Evolutionary conservation across 35 echinoderm and acorn worm species (phyloP).

Genomic region (Eucidaris tribuloides): DNA sequence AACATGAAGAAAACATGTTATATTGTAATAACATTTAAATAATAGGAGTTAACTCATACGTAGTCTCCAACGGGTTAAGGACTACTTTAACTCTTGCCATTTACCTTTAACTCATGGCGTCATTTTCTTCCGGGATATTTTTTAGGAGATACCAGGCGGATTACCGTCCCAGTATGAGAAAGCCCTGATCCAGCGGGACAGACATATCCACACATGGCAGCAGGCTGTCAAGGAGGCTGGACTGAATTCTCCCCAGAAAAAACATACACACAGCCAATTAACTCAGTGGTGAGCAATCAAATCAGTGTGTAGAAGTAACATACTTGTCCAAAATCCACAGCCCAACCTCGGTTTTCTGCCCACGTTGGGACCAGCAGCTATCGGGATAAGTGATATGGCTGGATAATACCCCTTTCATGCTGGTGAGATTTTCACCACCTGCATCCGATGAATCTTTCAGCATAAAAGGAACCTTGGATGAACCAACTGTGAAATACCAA

Average conservation of each 20-base stretch:
- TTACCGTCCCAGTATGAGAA: slow-evolving; percentile 68
- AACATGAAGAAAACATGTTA: too few species aligned
- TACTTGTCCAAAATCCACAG: too few species aligned
- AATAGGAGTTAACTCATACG: neutral
- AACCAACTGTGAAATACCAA: too few species aligned
- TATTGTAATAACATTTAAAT: neutral
- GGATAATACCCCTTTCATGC: too few species aligned
- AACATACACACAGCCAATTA: slow-evolving; percentile 81
- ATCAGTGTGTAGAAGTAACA: too few species aligned
- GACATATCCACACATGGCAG: slow-evolving; percentile 71
- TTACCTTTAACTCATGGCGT: neutral
- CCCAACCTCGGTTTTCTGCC: too few species aligned
- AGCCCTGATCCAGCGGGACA: slow-evolving; percentile 44
- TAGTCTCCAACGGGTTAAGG: neutral
- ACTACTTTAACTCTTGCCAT: too few species aligned
- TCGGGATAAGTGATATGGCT: too few species aligned
- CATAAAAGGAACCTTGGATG: too few species aligned
- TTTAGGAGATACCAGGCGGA: slow-evolving; percentile 75
- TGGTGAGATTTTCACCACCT: too few species aligned
- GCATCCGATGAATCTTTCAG: too few species aligned
- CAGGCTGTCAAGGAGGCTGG: slow-evolving; percentile 73
- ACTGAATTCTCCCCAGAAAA: slow-evolving; percentile 56
- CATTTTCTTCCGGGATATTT: neutral
- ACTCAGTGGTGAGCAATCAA: slow-evolving; percentile 41
- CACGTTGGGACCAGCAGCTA: too few species aligned